Base-by-base conservation (phyloP, 30 jellyfish, hydroid and myxozoan genomes). In the Turritopsis dohrnii region DNA sequence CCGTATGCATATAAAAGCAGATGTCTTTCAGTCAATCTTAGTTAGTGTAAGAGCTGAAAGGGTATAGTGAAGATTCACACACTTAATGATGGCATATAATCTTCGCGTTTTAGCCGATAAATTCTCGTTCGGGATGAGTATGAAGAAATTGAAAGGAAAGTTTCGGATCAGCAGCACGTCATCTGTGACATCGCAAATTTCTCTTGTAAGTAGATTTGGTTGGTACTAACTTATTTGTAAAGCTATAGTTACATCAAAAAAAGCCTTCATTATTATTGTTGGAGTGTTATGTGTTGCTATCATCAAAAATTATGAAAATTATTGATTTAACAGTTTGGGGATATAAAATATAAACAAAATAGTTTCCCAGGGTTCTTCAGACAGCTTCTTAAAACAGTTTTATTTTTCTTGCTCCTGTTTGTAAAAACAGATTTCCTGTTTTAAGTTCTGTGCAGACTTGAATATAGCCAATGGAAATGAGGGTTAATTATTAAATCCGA, bases 161-260 rank as follows among this genome's bases (percentile, higher is more conserved):
- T 69, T 69, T 69, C 77, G 77, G 77, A 23, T 69, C 17, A 69
- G 77, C 77, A 69, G 77, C 30, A n/a, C 77, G 30, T 69, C 77
- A 0, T 69, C 77, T 69, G 77, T 69, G 28, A 69, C 77, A 0
- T 69, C 77, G 19, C 77, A 69, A 69, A 27, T 69, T 1, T 69
- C 77, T 0, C 28, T 69, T 7, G 77, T 69, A 19, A 69, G 77
- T 69, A n/a, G n/a, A 13, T 41, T 41, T 41, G 5, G 5, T 41
- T 41, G 9, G 60, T 41, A 3, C 60, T 41, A n/a, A n/a, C n/a
- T n/a, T n/a, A n/a, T n/a, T n/a, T n/a, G n/a, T n/a, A n/a, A n/a
- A n/a, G n/a, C n/a, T n/a, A n/a, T n/a, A n/a, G n/a, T n/a, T n/a
- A n/a, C n/a, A n/a, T n/a, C n/a, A n/a, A n/a, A n/a, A n/a, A n/a